Evolutionary conservation across 1,140 invertebrate genomes (phyloP).

Genomic region (Galendromus occidentalis): DNA sequence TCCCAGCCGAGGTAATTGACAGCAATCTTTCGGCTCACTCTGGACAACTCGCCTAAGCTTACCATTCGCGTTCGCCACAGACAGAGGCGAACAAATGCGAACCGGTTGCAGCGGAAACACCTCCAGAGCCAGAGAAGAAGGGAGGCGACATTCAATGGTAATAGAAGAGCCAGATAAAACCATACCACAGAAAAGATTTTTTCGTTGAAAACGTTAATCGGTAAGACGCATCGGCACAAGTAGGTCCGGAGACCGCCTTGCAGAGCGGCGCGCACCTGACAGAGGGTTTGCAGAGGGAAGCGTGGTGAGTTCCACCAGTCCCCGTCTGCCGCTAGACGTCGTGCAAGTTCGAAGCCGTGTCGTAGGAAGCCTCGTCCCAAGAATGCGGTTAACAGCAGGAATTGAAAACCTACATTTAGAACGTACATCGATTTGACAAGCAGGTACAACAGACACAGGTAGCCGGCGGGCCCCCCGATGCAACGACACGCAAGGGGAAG

Average conservation of each 20-base stretch:
- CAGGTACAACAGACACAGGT: conserved; percentile 29
- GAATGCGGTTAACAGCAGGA: conserved; percentile 29
- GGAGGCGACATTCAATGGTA: conserved; percentile 26
- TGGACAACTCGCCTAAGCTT: conserved; percentile 24
- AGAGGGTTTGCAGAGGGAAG: conserved; percentile 28
- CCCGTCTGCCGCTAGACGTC: conserved; percentile 21
- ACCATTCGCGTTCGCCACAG: conserved; percentile 26
- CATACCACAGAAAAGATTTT: conserved; percentile 33
- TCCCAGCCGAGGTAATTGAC: conserved; percentile 29
- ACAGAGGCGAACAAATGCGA: conserved; percentile 27
- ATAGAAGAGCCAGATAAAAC: conserved; percentile 28
- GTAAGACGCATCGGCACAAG: conserved; percentile 34
- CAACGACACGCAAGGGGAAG: conserved; percentile 19
- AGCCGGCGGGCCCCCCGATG: conserved; percentile 27
- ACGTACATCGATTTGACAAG: conserved; percentile 30
- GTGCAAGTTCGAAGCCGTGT: conserved; percentile 26
- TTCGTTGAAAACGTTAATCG: conserved; percentile 37
- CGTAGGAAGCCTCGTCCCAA: conserved; percentile 26
- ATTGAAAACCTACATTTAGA: conserved; percentile 29
- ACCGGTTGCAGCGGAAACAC: conserved; percentile 24
- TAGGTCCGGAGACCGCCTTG: conserved; percentile 27
- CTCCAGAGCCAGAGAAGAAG: conserved; percentile 29
- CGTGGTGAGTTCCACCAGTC: conserved; percentile 29
- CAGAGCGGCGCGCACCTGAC: conserved; percentile 27
- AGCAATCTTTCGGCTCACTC: conserved; percentile 25